Conservation (phyloP, 2,888 invertebrate species). For the Dromius quadrimaculatus region DNA sequence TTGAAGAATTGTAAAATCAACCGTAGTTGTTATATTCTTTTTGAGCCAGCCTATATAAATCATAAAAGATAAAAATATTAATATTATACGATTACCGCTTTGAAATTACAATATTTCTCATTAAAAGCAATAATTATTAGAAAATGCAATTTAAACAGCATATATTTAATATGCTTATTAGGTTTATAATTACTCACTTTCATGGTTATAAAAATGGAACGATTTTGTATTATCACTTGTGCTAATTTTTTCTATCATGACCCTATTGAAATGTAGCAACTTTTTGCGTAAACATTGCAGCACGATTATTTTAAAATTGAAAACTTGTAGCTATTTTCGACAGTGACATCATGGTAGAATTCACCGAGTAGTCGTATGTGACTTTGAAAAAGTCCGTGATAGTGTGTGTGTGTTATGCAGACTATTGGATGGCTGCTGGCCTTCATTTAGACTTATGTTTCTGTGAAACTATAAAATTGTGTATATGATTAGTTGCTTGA, state of each 20-base stretch:
- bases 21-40: too few species aligned
- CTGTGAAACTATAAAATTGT: slow-evolving; percentile 10
- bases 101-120: too few species aligned
- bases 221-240: slow-evolving; percentile 15
- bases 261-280: slow-evolving; percentile 26
- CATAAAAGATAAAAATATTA: too few species aligned
- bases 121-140: too few species aligned
- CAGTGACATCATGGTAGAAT: slow-evolving; percentile 31
- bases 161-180: not conserved
- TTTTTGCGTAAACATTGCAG: slow-evolving; percentile 36
- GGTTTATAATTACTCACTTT: slow-evolving; percentile 10
- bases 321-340: slow-evolving; percentile 36
- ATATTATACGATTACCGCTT: too few species aligned
- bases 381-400: not conserved
- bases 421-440: slow-evolving; percentile 8
- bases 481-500: not conserved
- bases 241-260: slow-evolving; percentile 9
- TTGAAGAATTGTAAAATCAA: too few species aligned
- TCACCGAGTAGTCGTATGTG: not conserved
- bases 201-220: not conserved
- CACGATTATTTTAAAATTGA: slow-evolving; percentile 44
- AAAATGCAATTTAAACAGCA: too few species aligned
- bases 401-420: not conserved
- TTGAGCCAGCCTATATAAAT: too few species aligned
- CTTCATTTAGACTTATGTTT: slow-evolving; percentile 11